Percentiles rank a stretch among this genome's conserved stretches.
phyloP scores from a whole-genome alignment of 1,140 invertebrate species.

The Drosophila jambulina region DNA sequence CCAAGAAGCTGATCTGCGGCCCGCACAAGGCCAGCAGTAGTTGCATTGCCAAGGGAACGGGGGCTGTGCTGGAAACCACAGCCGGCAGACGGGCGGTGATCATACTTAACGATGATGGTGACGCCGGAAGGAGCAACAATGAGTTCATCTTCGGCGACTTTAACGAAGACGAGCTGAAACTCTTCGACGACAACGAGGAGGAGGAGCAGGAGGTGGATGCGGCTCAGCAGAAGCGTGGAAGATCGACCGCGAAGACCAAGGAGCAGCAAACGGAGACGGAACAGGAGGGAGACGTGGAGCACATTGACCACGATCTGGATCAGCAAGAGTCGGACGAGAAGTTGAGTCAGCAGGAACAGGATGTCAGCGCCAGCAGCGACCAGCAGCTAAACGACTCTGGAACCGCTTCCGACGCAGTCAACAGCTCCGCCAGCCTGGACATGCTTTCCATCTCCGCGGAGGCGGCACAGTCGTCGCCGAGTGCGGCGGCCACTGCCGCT shows the following conservation, averaged over 20 bases:
- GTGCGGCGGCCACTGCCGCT: slow-evolving; percentile 36
- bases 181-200: slow-evolving; percentile 72
- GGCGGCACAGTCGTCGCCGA: slow-evolving; percentile 70
- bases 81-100: slow-evolving; percentile 87
- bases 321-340: not conserved
- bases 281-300: slow-evolving; percentile 1
- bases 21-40: slow-evolving; percentile 10
- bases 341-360: not conserved
- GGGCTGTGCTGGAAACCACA: slow-evolving; percentile 3
- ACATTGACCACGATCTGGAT: slow-evolving; percentile 1
- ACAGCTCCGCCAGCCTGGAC: slow-evolving; percentile 69
- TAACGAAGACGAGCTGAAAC: slow-evolving; percentile 81
- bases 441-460: slow-evolving; percentile 71
- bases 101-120: slow-evolving; percentile 86
- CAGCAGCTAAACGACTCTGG: slow-evolving; percentile 70
- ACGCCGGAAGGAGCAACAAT: slow-evolving; percentile 57
- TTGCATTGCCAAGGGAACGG: slow-evolving; percentile 28
- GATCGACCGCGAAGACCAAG: slow-evolving; percentile 13
- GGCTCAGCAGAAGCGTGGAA: not conserved
- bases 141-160: slow-evolving; percentile 84
- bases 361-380: slow-evolving; percentile 26
- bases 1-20: slow-evolving; percentile 42
- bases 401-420: slow-evolving; percentile 56
- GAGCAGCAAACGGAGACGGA: slow-evolving; percentile 33
- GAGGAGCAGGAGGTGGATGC: not conserved